These are phyloP conservation scores for Drosophila kuntzei DNA, from an alignment of 2,888 invertebrate genomes.

Conservation along the genomic window DNA sequence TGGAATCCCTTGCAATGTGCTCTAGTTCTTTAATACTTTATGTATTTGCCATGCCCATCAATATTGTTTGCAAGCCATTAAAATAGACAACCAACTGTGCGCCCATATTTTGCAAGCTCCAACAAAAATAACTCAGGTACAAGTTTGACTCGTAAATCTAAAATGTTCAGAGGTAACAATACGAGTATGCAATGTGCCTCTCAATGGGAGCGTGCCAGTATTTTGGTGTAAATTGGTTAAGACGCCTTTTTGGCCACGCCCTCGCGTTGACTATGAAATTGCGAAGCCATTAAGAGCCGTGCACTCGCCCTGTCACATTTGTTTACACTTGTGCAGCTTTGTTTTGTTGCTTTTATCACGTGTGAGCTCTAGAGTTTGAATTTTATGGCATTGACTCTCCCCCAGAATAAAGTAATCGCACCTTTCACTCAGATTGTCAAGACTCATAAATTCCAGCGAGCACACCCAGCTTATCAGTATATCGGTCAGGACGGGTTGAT, in stretches of 20 bases:
- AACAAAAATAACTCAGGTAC: constrained; percentile 3
- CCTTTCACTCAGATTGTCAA: constrained; percentile 54
- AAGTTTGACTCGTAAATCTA: constrained; percentile 8
- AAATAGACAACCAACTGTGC: constrained; percentile 7
- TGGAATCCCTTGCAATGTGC: not conserved
- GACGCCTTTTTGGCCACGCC: constrained; percentile 28
- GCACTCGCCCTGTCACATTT: constrained; percentile 47
- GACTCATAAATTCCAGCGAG: constrained; percentile 57
- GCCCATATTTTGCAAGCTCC: constrained; percentile 3
- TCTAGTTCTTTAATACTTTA: not conserved
- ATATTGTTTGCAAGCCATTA: constrained; percentile 20
- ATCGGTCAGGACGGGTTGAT: constrained; percentile 20
- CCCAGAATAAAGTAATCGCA: constrained; percentile 29
- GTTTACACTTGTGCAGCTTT: constrained; percentile 42
- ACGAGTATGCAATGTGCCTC: constrained; percentile 3
- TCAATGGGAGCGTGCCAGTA: constrained; percentile 12
- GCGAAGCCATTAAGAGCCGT: constrained; percentile 57
- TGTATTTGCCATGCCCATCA: constrained; percentile 9
- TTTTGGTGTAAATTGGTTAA: constrained; percentile 25
- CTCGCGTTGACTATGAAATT: constrained; percentile 43
- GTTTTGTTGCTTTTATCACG: constrained; percentile 49
- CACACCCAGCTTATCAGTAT: constrained; percentile 44
- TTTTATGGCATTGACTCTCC: constrained; percentile 47
- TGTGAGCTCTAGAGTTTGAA: constrained; percentile 37
- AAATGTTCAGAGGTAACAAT: constrained; percentile 1